Evolutionary conservation across 37 sponge, comb jelly and placozoan species (phyloP), one percentile per base, ranked within the genome.

Genomic region (Ephydatia muelleri): DNA sequence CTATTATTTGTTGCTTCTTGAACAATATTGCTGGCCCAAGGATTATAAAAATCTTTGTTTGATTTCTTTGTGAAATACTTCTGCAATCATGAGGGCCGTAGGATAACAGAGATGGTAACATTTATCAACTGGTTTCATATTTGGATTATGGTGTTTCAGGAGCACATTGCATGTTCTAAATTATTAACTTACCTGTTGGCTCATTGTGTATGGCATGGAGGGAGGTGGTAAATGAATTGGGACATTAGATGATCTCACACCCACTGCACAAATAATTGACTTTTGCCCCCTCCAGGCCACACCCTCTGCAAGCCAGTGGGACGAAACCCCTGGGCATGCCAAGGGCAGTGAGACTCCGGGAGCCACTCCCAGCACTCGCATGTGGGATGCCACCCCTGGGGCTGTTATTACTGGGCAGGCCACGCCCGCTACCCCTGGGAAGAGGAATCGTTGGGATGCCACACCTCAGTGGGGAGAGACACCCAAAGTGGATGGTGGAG

Each of bases 381-480:
- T 94, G 70, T 97, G 97, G 97, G 97, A 97, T 43, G 92, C 97
- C 19, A 97, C 97, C 32, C 95, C 98, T 13, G 93, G 93, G 40
- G 81, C 47, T n/a, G 75, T 80, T 39, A 95, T 94, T 26, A 94
- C 97, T 14, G 95, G 95, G 13, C 84, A 84, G 39, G 83, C 86
- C 19, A 94, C 91, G 4, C 91, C 94, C 38, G 83, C 72, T 11
- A 81, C 72, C 43, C 82, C 72, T 26, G 85, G 83, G 37, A 84
- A 81, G 70, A 80, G 72, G 57, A 89, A 84, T 72, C 87, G 98
- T 22, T 97, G 98, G 98, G 98, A 93, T 70, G 92, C 88, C 38
- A 97, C 98, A 14, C 98, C 98, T 9, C 83, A 83, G 38, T 97
- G 98, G 98, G 90, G 88, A 2, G 98, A 93, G 38, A 97, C 98